Base-by-base conservation (phyloP, 2,888 invertebrate genomes). In the Caenorhabditis doughertyi region DNA sequence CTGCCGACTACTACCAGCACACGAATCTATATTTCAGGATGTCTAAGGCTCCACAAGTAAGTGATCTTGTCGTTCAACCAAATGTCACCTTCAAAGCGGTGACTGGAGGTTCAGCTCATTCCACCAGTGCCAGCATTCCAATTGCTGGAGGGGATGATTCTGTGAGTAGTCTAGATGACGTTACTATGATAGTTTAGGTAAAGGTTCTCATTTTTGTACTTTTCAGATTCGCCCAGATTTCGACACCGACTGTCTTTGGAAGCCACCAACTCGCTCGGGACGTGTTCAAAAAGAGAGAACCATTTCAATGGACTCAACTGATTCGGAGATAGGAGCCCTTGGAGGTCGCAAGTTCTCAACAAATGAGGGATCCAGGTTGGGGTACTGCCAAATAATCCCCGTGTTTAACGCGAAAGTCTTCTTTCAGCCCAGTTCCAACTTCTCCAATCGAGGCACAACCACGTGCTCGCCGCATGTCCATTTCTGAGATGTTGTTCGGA, bases 31-130 rank as follows among this genome's bases (percentile, higher is more conserved):
- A 65, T 82, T 86, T 72, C 83, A 88, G 88, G 86, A 88, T 88
- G 88, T 84, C 85, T 32, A 86, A 86, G 67, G 83, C 86, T 67
- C 86, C 88, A 73, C 85, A 86, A 64, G 88, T 88, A 83, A 88
- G 86, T 85, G 85, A 88, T 65, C 74, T 88, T 58, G 85, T 88
- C 67, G 82, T 81, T 42, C 79, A 79, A 67, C 80, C 85, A 13
- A 79, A 84, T 73, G 83, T 87, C 47, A 76, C 83, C 18, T 85
- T 86, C 83, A 85, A 85, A 72, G 77, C 85, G 27, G 83, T 81
- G 76, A 67, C 72, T 25, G 80, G 77, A 39, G 73, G 72, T 56
- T 71, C 77, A 58, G 58, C 79, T 32, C 56, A 71, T 18, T 71
- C 76, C 62, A 67, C 74, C 42, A 70, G 47, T 25, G 72, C 79